Evolutionary conservation across 2,797 vertebrate species (phyloP).

Genomic region (Myotis pilosus): DNA sequence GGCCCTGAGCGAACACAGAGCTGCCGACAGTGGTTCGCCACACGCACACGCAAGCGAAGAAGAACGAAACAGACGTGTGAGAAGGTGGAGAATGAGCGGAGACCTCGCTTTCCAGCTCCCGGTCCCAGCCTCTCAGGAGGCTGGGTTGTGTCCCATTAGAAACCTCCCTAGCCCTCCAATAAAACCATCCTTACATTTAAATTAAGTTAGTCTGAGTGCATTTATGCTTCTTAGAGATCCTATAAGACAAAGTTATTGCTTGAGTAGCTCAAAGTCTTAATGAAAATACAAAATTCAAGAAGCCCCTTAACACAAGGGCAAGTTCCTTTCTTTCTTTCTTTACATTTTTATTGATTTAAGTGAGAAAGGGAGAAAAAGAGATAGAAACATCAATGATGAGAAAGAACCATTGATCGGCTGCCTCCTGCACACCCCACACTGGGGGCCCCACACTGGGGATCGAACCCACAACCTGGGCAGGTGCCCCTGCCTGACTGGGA

Average conservation of each 20-base stretch:
- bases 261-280: background rate
- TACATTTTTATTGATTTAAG: no score
- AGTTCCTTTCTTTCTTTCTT: background rate
- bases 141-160: background rate
- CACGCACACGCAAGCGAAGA: accelerated
- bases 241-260: background rate
- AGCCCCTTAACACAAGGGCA: background rate
- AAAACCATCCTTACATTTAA: background rate
- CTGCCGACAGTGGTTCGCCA: background rate
- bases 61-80: background rate
- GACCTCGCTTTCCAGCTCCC: background rate
- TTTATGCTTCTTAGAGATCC: background rate
- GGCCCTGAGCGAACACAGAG: background rate
- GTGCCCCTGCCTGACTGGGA: no score
- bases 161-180: background rate
- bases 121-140: background rate
- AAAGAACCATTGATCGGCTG: no score
- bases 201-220: background rate
- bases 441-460: no score
- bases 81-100: background rate
- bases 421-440: no score
- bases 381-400: no score
- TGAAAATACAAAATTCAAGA: background rate
- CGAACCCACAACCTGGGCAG: no score
- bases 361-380: no score